Conservation (phyloP, 2,888 invertebrate genomes). For the Melanostoma scalare region DNA sequence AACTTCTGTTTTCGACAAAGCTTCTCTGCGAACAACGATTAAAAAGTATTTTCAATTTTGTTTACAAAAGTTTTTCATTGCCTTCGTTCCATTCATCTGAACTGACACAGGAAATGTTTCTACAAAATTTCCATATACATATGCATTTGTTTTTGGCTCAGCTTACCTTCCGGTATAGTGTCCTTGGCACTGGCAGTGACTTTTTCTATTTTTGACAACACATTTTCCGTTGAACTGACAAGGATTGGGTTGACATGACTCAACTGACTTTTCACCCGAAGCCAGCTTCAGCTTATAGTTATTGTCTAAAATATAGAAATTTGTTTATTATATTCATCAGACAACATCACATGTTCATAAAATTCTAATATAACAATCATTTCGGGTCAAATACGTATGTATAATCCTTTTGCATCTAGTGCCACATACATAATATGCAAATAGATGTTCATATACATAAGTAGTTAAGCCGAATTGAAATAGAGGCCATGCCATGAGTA, state of each 20-base stretch:
- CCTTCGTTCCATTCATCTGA: no score
- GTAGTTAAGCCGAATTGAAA: no score
- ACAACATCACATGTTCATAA: slow-evolving; percentile 15
- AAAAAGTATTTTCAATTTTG: no score
- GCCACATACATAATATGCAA: background rate
- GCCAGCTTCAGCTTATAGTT: slow-evolving; percentile 86
- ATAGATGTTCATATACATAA: background rate
- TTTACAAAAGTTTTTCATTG: no score
- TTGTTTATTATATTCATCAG: slow-evolving; percentile 2
- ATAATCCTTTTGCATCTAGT: slow-evolving; percentile 19
- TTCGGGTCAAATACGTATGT: background rate
- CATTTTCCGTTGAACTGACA: slow-evolving; percentile 89
- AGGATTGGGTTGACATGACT: slow-evolving; percentile 89
- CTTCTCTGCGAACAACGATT: no score
- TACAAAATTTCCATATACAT: no score
- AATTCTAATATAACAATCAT: slow-evolving; percentile 10
- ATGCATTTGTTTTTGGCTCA: no score
- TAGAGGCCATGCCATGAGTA: no score
- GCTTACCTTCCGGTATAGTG: slow-evolving; percentile 87
- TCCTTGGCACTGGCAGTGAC: slow-evolving; percentile 87
- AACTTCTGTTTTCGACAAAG: no score
- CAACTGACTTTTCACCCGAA: slow-evolving; percentile 85
- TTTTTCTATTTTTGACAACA: slow-evolving; percentile 83
- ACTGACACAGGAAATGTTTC: no score
- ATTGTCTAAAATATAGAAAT: slow-evolving; percentile 82